These are phyloP conservation scores for Menidia beryllina DNA, from an alignment of 2,113 vertebrate genomes.

Conservation along the genomic window DNA sequence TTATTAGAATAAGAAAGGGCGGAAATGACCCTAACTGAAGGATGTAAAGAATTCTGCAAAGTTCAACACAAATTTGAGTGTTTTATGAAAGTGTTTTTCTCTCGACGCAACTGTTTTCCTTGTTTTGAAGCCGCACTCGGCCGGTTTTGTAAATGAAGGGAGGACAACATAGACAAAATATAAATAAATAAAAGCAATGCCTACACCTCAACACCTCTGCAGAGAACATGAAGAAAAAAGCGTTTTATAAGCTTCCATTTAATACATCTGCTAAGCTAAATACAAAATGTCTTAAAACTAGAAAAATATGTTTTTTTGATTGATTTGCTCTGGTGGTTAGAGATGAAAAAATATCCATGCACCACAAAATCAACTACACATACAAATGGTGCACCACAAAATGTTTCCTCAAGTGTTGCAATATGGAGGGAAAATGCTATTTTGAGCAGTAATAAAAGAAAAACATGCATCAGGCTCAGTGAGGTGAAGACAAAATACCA, in stretches of 20 bases:
- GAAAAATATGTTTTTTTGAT: slow-evolving; percentile 11
- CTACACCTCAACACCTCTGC: slow-evolving; percentile 3
- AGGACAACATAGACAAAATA: no score
- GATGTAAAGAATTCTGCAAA: slow-evolving; percentile 16
- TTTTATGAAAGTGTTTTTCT: slow-evolving; percentile 18
- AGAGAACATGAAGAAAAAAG: slow-evolving; percentile 4
- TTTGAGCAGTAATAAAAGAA: slow-evolving; percentile 42
- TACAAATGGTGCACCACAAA: slow-evolving; percentile 23
- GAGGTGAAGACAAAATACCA: slow-evolving; percentile 31
- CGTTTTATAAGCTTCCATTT: slow-evolving; percentile 25
- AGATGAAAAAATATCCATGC: background rate
- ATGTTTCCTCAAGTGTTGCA: slow-evolving; percentile 21
- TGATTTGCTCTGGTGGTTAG: no score
- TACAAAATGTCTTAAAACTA: slow-evolving; percentile 24
- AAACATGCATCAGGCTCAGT: slow-evolving; percentile 29
- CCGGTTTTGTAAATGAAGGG: background rate
- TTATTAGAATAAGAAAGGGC: slow-evolving; percentile 40
- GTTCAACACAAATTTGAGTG: slow-evolving; percentile 18
- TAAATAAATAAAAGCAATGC: background rate
- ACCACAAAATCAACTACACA: slow-evolving; percentile 30
- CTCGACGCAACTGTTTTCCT: slow-evolving; percentile 4
- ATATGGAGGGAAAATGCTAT: slow-evolving; percentile 7
- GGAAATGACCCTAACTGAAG: background rate
- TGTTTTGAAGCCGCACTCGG: slow-evolving; percentile 1
- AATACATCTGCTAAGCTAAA: slow-evolving; percentile 24